Conservation (phyloP, 2,113 vertebrate genomes). For the Rhineura floridana region DNA sequence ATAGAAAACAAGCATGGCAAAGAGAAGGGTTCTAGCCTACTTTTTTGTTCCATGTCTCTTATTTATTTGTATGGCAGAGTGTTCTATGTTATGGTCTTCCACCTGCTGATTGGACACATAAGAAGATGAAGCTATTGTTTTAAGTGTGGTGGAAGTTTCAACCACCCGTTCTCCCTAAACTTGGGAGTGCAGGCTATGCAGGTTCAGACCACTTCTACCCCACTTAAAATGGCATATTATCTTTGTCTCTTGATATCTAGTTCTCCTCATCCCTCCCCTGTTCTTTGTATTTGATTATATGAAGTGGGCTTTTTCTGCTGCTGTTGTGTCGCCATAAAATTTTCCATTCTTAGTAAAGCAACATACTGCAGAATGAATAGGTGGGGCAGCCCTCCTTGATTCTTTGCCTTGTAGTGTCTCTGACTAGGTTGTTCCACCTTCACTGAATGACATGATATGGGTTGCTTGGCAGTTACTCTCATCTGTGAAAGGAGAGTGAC, state of each 20-base stretch:
- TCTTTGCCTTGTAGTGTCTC: neutral
- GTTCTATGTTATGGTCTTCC: neutral
- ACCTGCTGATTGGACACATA: neutral
- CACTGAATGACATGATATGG: neutral
- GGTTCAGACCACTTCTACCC: neutral
- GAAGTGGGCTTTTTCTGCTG: neutral
- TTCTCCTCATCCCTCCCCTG: neutral
- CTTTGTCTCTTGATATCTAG: too few relatives aligned
- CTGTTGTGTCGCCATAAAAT: neutral
- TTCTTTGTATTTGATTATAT: neutral
- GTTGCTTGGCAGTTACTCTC: neutral
- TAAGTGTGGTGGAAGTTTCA: neutral
- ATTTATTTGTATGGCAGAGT: neutral
- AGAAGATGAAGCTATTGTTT: neutral
- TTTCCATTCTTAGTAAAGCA: neutral
- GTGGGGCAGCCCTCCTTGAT: neutral
- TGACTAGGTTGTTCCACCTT: neutral
- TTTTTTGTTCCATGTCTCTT: neutral
- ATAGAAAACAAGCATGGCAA: too few relatives aligned
- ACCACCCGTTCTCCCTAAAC: neutral
- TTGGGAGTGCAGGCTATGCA: neutral
- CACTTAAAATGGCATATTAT: neutral
- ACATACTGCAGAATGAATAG: neutral
- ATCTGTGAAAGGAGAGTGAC: neutral
- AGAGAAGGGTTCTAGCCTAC: too few relatives aligned